These are phyloP conservation scores for Coendou prehensilis DNA, from an alignment of 2,797 vertebrate species.

Conservation along the genomic window DNA sequence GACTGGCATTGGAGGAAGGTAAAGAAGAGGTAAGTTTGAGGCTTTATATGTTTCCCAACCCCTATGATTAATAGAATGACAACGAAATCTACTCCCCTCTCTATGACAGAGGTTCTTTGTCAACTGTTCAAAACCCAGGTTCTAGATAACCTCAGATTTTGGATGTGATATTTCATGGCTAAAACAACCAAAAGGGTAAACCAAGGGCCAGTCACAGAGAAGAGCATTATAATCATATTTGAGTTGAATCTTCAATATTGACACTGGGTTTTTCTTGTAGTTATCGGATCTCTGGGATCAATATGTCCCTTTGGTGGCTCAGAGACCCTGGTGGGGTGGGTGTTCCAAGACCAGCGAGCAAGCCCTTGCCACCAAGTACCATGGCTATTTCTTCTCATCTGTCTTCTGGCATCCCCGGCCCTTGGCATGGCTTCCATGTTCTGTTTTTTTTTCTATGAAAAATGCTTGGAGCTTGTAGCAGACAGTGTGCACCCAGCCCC, in stretches of 20 bases:
- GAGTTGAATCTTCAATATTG: slow-evolving; percentile 44
- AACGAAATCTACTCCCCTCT: slow-evolving; percentile 53
- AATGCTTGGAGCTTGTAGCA: neutral
- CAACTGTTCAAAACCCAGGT: slow-evolving; percentile 73
- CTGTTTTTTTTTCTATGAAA: neutral
- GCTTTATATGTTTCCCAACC: slow-evolving; percentile 20
- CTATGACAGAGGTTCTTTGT: slow-evolving; percentile 58
- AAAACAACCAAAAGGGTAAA: slow-evolving; percentile 68
- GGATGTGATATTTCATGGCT: slow-evolving; percentile 61
- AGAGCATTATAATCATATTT: neutral
- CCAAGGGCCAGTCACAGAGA: slow-evolving; percentile 69
- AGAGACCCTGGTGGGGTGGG: neutral
- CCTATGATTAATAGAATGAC: slow-evolving; percentile 76
- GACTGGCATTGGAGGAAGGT: slow-evolving; percentile 69
- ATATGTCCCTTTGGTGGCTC: neutral
- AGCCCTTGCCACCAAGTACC: neutral
- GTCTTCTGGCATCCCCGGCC: neutral
- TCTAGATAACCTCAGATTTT: slow-evolving; percentile 28
- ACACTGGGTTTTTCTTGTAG: neutral
- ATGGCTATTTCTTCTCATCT: fast-evolving
- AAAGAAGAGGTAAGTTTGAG: slow-evolving; percentile 69
- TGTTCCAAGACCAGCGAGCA: neutral
- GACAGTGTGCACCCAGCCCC: neutral
- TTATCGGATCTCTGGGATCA: neutral
- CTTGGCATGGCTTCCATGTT: neutral